These are phyloP conservation scores for Aegithalos caudatus DNA, from an alignment of 2,113 vertebrate genomes.

Conservation along the genomic window DNA sequence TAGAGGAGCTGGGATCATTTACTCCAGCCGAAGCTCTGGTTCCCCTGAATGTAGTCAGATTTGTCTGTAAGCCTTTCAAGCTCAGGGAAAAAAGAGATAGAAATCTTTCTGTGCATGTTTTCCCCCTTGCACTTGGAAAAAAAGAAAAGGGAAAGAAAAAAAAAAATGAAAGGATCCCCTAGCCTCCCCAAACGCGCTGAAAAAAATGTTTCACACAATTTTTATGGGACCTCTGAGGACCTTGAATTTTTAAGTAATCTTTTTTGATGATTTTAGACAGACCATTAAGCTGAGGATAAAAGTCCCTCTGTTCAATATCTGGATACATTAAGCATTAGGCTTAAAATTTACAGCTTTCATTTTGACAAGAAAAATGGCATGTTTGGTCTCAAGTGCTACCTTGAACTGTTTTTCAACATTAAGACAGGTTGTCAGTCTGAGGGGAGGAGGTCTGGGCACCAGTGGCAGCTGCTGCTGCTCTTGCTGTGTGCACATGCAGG, in stretches of 20 bases:
- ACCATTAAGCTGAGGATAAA: conserved; percentile 78
- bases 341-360: conserved; percentile 79
- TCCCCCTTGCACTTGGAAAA: background rate
- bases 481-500: background rate
- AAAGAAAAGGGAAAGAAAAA: background rate
- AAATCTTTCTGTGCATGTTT: background rate
- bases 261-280: conserved; percentile 78
- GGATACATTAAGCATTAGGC: conserved; percentile 77
- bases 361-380: conserved; percentile 80
- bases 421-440: conserved; percentile 69
- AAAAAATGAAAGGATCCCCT: background rate
- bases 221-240: conserved; percentile 73
- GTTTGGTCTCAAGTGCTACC: conserved; percentile 73
- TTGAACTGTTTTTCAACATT: conserved; percentile 73
- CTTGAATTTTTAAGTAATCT: conserved; percentile 76
- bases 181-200: background rate
- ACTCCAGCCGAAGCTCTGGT: background rate
- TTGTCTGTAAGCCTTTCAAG: background rate
- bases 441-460: conserved; percentile 53
- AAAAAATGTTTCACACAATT: conserved; percentile 41
- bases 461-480: conserved; percentile 42
- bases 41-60: background rate
- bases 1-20: background rate
- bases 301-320: conserved; percentile 78
- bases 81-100: background rate